Percentiles rank a stretch among this genome's conserved stretches.
Conservation (phyloP, 2,888 invertebrate species). For the Lottia gigantea region DNA sequence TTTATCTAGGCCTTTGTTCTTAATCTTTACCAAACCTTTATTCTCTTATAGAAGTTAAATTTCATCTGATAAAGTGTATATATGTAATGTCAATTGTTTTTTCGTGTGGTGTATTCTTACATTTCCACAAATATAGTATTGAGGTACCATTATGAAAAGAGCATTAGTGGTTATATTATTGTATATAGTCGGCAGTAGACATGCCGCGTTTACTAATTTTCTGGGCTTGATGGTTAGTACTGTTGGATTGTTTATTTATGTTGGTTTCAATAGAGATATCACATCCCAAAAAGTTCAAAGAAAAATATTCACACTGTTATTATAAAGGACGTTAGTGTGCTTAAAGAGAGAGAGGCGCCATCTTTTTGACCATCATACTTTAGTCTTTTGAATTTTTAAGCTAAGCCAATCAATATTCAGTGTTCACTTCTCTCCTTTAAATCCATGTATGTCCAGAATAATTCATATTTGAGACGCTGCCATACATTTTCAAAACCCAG, state of each 20-base stretch:
- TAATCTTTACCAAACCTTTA: not conserved
- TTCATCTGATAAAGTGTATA: not conserved
- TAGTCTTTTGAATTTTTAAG: no score
- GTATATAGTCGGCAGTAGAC: slow-evolving; percentile 30
- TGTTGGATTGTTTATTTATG: not conserved
- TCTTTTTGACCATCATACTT: no score
- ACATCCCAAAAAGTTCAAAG: no score
- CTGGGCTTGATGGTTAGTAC: slow-evolving; percentile 25
- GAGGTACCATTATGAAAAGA: slow-evolving; percentile 35
- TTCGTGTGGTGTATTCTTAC: slow-evolving; percentile 40
- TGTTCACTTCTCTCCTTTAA: no score
- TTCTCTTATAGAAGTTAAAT: not conserved
- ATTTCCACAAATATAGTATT: slow-evolving; percentile 35
- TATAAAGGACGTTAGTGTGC: no score
- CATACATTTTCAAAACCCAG: no score
- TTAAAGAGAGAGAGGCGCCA: no score
- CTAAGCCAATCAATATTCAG: no score
- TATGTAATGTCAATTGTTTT: slow-evolving; percentile 25
- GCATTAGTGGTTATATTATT: slow-evolving; percentile 36
- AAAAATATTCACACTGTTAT: no score
- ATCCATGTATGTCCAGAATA: no score
- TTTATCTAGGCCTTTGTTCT: not conserved
- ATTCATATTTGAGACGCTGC: no score
- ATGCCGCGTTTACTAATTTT: slow-evolving; percentile 22
- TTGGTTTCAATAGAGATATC: not conserved